These are phyloP conservation scores for Drosophila santomea DNA, from an alignment of 1,140 invertebrate genomes.

Conservation along the genomic window DNA sequence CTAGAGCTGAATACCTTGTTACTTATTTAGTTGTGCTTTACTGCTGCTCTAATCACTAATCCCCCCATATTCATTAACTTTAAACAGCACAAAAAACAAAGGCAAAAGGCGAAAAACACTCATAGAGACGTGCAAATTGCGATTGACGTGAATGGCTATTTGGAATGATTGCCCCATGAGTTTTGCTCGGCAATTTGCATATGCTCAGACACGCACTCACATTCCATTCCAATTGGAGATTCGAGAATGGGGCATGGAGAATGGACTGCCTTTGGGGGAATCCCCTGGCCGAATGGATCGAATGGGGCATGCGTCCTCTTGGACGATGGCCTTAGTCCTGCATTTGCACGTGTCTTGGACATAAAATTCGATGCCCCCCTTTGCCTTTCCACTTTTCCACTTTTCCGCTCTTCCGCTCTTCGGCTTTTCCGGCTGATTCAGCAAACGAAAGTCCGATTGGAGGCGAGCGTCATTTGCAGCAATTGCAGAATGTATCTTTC, in stretches of 20 bases:
- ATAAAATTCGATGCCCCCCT: conserved; percentile 50
- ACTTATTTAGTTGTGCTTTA: conserved; percentile 3
- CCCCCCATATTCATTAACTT: conserved; percentile 26
- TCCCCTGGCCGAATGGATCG: conserved; percentile 2
- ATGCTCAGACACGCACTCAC: conserved; percentile 42
- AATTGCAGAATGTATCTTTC: conserved; percentile 57
- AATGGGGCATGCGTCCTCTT: background rate
- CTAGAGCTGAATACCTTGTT: background rate
- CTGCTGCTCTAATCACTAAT: conserved; percentile 5
- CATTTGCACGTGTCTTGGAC: conserved; percentile 61
- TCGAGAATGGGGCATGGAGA: background rate
- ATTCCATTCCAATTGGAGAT: background rate
- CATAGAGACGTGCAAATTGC: conserved; percentile 8
- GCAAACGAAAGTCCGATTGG: conserved; percentile 31
- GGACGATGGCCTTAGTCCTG: conserved; percentile 41
- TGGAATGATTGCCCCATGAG: conserved; percentile 48
- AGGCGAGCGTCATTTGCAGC: conserved; percentile 48
- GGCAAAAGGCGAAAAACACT: background rate
- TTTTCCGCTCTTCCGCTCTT: conserved; percentile 5
- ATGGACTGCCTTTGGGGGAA: conserved; percentile 1
- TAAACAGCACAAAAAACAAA: conserved; percentile 11
- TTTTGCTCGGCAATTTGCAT: conserved; percentile 51
- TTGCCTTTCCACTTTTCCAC: background rate
- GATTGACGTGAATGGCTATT: conserved; percentile 23
- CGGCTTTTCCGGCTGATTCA: conserved; percentile 37